Conservation (phyloP, 2,797 vertebrate species). For the Hoplostethus atlanticus region DNA sequence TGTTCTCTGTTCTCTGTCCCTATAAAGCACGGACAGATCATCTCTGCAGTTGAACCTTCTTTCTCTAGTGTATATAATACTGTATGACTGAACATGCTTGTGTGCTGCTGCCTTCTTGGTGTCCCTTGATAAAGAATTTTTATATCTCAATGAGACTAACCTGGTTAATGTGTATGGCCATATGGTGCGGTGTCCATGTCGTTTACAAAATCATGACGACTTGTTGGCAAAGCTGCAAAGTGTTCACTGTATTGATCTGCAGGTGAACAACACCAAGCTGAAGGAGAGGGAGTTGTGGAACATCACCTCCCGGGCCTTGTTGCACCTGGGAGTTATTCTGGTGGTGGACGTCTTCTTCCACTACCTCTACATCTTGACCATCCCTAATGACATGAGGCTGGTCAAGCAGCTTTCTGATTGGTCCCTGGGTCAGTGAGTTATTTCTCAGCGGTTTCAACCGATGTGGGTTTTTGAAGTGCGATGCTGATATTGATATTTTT, state of each 20-base stretch:
- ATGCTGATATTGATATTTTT: neutral
- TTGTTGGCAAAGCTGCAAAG: neutral
- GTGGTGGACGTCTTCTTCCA: constrained; percentile 95
- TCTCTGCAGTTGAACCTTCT: neutral
- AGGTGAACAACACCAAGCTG: constrained; percentile 89
- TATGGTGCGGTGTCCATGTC: no score
- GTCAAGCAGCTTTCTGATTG: constrained; percentile 91
- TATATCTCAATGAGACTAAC: no score
- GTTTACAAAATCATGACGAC: no score
- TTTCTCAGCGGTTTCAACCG: neutral
- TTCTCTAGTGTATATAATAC: neutral
- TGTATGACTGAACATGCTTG: no score
- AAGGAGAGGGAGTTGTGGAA: constrained; percentile 92
- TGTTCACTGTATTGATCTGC: constrained; percentile 9
- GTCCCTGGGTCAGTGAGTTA: constrained; percentile 89
- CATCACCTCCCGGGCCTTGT: constrained; percentile 87
- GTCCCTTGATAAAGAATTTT: no score
- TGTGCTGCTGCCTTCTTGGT: no score
- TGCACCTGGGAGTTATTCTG: constrained; percentile 87
- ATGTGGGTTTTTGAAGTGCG: neutral
- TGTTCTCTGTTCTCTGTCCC: neutral
- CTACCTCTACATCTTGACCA: constrained; percentile 97
- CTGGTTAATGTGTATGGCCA: no score
- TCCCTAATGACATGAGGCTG: constrained; percentile 94
- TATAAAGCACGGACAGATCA: neutral